A percentile compares a stretch with the other conserved stretches of the same genome.
These are phyloP conservation scores for Syngnathus typhle DNA, from an alignment of 2,113 vertebrate genomes.

Conservation along the genomic window DNA sequence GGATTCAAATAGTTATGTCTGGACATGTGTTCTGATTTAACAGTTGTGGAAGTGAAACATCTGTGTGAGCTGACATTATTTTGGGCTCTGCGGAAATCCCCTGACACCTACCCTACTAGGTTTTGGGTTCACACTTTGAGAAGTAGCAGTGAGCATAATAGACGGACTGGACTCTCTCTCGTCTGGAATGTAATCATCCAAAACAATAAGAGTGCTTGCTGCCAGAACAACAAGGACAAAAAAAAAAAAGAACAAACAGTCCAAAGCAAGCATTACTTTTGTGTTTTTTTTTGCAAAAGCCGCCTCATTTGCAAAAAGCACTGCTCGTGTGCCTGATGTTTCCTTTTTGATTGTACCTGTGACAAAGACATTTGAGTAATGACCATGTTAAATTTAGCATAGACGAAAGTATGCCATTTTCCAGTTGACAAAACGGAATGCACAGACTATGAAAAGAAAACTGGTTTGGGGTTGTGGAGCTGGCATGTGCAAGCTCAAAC, in stretches of 20 bases:
- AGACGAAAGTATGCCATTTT: conserved; percentile 10
- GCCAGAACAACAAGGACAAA: conserved; percentile 25
- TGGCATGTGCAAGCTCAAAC: conserved; percentile 47
- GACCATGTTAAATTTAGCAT: neutral
- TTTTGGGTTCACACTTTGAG: conserved; percentile 25
- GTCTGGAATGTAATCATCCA: conserved; percentile 29
- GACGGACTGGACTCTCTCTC: conserved; percentile 19
- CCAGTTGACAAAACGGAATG: conserved; percentile 1
- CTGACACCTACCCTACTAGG: conserved; percentile 4
- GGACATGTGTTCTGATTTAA: conserved; percentile 10
- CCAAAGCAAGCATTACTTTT: conserved; percentile 9
- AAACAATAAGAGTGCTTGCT: conserved; percentile 23
- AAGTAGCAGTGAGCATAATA: conserved; percentile 24
- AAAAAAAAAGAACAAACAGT: neutral
- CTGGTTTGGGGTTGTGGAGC: conserved; percentile 17
- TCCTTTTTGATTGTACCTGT: conserved; percentile 19
- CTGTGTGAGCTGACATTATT: conserved; percentile 5
- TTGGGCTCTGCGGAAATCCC: conserved; percentile 40
- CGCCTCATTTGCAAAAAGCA: conserved; percentile 12
- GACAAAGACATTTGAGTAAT: conserved; percentile 22
- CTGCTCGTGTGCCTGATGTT: conserved; percentile 8
- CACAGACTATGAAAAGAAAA: conserved; percentile 11
- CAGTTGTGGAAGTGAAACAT: conserved; percentile 10
- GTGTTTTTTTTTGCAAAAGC: conserved; percentile 7
- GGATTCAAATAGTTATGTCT: neutral